A percentile compares a stretch with the other conserved stretches of the same genome.
These are phyloP conservation scores for Mobula hypostoma DNA, from an alignment of 2,113 vertebrate species.

Conservation along the genomic window DNA sequence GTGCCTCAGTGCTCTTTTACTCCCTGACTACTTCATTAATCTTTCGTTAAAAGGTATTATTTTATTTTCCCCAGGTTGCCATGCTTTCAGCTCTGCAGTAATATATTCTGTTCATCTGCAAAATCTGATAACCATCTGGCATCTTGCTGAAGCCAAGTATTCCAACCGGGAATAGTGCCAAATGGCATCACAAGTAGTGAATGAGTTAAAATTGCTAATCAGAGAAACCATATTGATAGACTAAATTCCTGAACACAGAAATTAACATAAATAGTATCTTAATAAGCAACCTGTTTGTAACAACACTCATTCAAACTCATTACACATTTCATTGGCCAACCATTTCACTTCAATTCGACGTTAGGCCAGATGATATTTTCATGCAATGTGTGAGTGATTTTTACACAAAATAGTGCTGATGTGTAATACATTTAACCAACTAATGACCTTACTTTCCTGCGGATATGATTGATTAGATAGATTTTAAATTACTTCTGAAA, in stretches of 20 bases:
- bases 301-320: slow-evolving; percentile 29
- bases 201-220: slow-evolving; percentile 36
- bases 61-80: not conserved
- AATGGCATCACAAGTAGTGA: not conserved
- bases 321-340: slow-evolving; percentile 34
- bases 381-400: slow-evolving; percentile 12
- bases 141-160: not conserved
- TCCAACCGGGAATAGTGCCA: slow-evolving; percentile 10
- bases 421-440: not conserved
- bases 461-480: not conserved
- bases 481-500: not conserved
- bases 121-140: slow-evolving; percentile 10
- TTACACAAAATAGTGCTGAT: not conserved
- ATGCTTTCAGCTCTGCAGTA: not conserved
- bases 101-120: slow-evolving; percentile 13
- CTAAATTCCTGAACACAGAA: slow-evolving; percentile 32
- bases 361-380: slow-evolving; percentile 9
- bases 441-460: too few species aligned
- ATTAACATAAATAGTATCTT: slow-evolving; percentile 36
- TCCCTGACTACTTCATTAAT: not conserved
- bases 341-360: not conserved
- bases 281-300: slow-evolving; percentile 37
- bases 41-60: not conserved
- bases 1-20: too few species aligned
- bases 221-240: slow-evolving; percentile 29